These are phyloP conservation scores for Oreortyx pictus DNA, from an alignment of 2,797 vertebrate species.

Conservation along the genomic window DNA sequence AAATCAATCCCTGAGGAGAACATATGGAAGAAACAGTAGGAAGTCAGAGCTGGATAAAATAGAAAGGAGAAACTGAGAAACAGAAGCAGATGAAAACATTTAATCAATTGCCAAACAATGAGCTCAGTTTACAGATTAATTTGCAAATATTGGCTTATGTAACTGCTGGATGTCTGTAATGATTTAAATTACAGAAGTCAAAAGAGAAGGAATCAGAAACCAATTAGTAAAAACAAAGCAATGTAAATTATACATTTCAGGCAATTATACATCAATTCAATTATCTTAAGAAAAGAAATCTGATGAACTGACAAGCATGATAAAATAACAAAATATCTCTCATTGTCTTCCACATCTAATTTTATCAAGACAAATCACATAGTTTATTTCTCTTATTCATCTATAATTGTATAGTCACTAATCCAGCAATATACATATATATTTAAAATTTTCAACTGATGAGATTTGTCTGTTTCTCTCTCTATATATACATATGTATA, in stretches of 20 bases:
- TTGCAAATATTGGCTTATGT: background rate
- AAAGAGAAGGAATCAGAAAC: background rate
- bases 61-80: background rate
- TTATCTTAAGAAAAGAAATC: background rate
- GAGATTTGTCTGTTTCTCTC: background rate
- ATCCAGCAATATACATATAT: background rate
- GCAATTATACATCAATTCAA: background rate
- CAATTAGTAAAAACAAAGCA: background rate
- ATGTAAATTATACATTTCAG: background rate
- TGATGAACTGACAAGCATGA: background rate
- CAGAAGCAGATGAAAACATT: background rate
- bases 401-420: background rate
- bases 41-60: background rate
- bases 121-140: background rate
- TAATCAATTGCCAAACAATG: background rate
- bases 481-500: background rate
- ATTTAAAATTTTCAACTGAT: background rate
- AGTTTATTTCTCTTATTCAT: background rate
- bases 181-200: background rate
- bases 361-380: background rate
- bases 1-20: background rate
- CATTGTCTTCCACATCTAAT: background rate
- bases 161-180: background rate
- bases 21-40: background rate
- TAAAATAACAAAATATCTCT: background rate